Evolutionary conservation across 2,888 invertebrate species (phyloP), one percentile per base, ranked within the genome.

Genomic region (Syrphus vitripennis): DNA sequence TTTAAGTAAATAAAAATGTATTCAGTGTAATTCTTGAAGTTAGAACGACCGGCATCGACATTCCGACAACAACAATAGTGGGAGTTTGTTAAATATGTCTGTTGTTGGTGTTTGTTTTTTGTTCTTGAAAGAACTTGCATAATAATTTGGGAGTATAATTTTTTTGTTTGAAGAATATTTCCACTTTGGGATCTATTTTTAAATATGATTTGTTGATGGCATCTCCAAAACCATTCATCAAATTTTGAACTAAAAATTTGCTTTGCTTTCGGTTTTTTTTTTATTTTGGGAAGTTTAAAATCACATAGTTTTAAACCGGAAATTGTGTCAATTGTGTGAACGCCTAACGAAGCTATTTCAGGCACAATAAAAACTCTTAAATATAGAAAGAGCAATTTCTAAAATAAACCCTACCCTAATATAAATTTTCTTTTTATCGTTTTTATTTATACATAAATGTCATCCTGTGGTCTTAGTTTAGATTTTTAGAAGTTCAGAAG

Each of bases 141-240:
- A 59, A 37, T 37, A 59, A 59, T 59, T 59, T 59, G 59, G 37
- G 19, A 59, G 59, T 59, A 31, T 59, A 59, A 59, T 59, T 59
- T 14, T 7, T 57, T 57, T 2, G 5, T 5, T 10, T 4, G 21
- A 34, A 14, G 37, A 59, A 59, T n/a, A 1, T 59, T 37, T 59
- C 9, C 59, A 12, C 14, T 21, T 34, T 37, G 14, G 21, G 34
- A 21, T 37, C 24, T 59, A 59, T 59, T 59, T 59, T 37, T 21
- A 21, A 14, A 0, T 59, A n/a, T 14, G 21, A 9, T 59, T 59
- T 53, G 21, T 26, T 21, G 21, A 37, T 59, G 59, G 57, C 57
- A 57, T 57, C 57, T 34, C 59, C 3, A 37, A 59, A 59, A 19
- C 57, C 34, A 34, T 57, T 57, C 31, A 57, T n/a, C n/a, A n/a